phyloP scores from a whole-genome alignment of 1,140 invertebrate species.

The Ridgeia piscesae region DNA sequence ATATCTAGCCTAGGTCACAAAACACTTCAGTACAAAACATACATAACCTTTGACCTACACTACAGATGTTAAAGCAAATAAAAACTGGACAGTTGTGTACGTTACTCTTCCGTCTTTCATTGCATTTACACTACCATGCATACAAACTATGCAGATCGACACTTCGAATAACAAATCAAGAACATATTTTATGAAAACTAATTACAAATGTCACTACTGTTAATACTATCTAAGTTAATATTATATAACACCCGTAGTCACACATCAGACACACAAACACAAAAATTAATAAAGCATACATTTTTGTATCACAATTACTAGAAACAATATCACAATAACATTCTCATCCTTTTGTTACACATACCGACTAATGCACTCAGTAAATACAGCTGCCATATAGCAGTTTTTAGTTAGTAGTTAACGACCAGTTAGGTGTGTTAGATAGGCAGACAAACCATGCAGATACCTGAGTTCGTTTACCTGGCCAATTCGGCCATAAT shows the following conservation, averaged over 20 bases:
- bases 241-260: no score
- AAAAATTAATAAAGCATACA: not conserved
- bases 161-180: no score
- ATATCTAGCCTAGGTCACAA: not conserved
- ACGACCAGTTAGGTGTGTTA: not conserved
- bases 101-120: not conserved
- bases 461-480: slow-evolving; percentile 19
- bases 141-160: no score
- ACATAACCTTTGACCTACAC: not conserved
- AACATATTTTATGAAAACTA: not conserved
- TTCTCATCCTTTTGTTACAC: not conserved
- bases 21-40: not conserved
- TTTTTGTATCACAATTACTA: not conserved
- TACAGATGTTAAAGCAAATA: not conserved
- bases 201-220: not conserved
- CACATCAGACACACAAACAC: not conserved
- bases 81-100: not conserved
- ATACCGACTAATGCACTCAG: not conserved
- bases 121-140: not conserved
- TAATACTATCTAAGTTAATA: not conserved
- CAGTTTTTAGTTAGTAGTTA: not conserved
- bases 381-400: not conserved
- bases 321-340: not conserved
- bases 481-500: slow-evolving; percentile 34
- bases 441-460: not conserved